phyloP scores from a whole-genome alignment of 1,140 invertebrate species.

The Phocides pigmalion region DNA sequence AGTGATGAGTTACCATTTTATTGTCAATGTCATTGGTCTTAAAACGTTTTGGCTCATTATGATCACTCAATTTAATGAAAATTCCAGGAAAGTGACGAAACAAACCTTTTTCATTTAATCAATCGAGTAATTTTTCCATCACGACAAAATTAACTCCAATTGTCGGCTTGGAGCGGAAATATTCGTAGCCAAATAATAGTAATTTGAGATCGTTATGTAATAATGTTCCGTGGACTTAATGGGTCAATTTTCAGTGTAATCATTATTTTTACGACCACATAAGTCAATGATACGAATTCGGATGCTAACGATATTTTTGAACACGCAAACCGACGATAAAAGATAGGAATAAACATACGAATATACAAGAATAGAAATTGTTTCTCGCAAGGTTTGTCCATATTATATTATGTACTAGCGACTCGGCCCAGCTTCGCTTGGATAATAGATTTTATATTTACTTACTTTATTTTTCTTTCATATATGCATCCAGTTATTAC shows the following conservation, averaged over 20 bases:
- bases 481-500: no score
- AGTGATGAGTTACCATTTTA: no score
- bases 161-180: not conserved
- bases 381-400: no score
- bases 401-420: no score
- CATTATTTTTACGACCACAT: conserved; percentile 33
- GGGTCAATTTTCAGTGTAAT: conserved; percentile 27
- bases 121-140: not conserved
- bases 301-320: conserved; percentile 9
- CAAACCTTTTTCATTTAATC: not conserved
- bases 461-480: no score
- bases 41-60: no score
- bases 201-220: conserved; percentile 4
- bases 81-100: not conserved
- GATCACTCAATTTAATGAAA: no score
- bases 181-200: conserved; percentile 5
- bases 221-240: conserved; percentile 3
- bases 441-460: no score
- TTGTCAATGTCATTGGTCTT: no score
- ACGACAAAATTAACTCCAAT: conserved; percentile 13
- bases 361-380: conserved; percentile 20
- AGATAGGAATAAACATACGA: not conserved
- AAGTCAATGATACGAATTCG: conserved; percentile 33
- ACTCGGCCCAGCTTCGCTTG: no score
- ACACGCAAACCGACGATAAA: conserved; percentile 26